These are phyloP conservation scores for Apis cerana DNA, from an alignment of 1,140 invertebrate species.

Conservation along the genomic window DNA sequence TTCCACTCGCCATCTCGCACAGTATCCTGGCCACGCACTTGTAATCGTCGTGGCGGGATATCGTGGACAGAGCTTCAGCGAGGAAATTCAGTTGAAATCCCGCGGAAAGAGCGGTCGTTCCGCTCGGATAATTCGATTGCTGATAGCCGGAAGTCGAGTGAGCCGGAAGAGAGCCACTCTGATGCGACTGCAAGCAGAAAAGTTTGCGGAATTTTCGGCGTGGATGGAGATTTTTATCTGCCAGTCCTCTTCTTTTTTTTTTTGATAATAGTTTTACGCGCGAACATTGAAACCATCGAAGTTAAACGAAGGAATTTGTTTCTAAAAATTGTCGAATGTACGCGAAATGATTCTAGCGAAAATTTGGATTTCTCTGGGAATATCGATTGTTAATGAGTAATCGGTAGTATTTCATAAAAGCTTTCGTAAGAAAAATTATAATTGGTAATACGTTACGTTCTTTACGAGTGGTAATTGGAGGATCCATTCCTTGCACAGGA, in stretches of 20 bases:
- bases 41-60: conserved; percentile 88
- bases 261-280: too few species aligned
- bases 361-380: neutral
- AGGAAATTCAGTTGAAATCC: conserved; percentile 73
- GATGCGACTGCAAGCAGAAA: conserved; percentile 39
- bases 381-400: too few species aligned
- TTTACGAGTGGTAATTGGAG: conserved; percentile 4
- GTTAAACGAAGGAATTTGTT: too few species aligned
- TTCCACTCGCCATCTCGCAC: conserved; percentile 87
- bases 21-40: conserved; percentile 89
- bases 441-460: neutral
- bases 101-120: conserved; percentile 7
- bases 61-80: conserved; percentile 84
- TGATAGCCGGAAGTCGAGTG: conserved; percentile 28
- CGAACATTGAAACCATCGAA: too few species aligned
- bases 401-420: too few species aligned
- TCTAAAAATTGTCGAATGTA: neutral
- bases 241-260: too few species aligned
- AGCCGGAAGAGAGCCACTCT: neutral
- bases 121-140: conserved; percentile 36
- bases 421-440: neutral
- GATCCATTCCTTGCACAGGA: neutral
- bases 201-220: neutral
- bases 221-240: too few species aligned
- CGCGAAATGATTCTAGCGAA: neutral